A percentile compares a stretch with the other conserved stretches of the same genome.
Evolutionary conservation across 2,888 invertebrate species (phyloP).

Genomic region (Pecten maximus): DNA sequence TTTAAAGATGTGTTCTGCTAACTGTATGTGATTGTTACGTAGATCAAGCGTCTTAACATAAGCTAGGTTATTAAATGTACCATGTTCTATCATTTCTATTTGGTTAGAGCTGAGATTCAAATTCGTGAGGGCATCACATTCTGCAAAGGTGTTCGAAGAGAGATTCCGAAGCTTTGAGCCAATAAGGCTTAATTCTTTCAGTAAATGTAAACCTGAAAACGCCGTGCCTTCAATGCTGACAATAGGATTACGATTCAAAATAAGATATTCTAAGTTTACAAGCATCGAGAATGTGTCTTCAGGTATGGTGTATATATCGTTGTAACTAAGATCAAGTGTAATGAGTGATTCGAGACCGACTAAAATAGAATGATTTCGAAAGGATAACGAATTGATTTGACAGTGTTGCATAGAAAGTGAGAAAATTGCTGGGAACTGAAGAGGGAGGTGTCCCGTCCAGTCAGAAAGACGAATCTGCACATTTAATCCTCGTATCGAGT

Average conservation of each 20-base stretch:
- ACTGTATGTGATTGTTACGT: background rate
- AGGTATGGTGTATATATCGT: background rate
- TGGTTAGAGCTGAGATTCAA: constrained; percentile 17
- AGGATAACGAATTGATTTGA: background rate
- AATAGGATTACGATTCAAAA: background rate
- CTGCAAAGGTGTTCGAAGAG: constrained; percentile 26
- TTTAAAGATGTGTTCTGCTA: constrained; percentile 35
- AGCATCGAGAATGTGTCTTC: background rate
- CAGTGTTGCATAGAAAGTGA: background rate
- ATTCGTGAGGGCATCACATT: background rate
- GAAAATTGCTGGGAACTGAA: background rate
- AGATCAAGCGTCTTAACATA: constrained; percentile 8
- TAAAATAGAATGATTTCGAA: background rate
- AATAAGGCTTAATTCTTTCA: background rate
- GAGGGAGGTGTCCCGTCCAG: background rate
- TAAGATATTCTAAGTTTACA: background rate
- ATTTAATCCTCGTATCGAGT: background rate
- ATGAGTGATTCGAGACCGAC: background rate
- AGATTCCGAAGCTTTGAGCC: constrained; percentile 11
- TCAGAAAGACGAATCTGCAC: background rate
- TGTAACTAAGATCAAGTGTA: background rate
- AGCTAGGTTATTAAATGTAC: background rate
- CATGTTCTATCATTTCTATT: background rate
- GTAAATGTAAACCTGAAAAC: constrained; percentile 2
- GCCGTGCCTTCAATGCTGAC: background rate